phyloP scores from a whole-genome alignment of 2,113 vertebrate genomes.

The Mesocricetus auratus region DNA sequence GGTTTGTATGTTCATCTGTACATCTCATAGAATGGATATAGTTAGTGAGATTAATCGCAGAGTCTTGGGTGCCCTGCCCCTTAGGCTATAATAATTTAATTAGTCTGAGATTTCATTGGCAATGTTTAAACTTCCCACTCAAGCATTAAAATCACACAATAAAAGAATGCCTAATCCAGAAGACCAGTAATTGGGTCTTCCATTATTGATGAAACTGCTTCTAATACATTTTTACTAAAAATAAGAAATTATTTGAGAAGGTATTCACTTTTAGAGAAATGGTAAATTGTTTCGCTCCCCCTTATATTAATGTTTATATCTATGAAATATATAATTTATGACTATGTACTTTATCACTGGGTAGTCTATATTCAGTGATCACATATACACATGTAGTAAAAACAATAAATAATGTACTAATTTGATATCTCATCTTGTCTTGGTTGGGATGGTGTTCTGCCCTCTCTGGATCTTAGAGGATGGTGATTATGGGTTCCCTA shows the following conservation, averaged over 20 bases:
- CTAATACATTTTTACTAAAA: slow-evolving; percentile 72
- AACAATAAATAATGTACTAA: slow-evolving; percentile 20
- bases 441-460: neutral
- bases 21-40: slow-evolving; percentile 54
- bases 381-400: neutral
- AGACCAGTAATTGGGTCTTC: slow-evolving; percentile 73
- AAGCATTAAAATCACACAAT: slow-evolving; percentile 71
- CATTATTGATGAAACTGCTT: slow-evolving; percentile 78
- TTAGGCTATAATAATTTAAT: slow-evolving; percentile 80
- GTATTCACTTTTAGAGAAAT: slow-evolving; percentile 57
- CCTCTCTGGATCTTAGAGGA: neutral
- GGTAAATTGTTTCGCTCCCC: neutral
- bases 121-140: slow-evolving; percentile 77
- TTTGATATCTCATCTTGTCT: neutral
- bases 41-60: slow-evolving; percentile 57
- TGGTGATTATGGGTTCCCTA: neutral
- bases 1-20: slow-evolving; percentile 19
- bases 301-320: neutral
- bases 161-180: slow-evolving; percentile 76
- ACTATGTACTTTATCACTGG: neutral
- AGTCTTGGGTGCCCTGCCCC: slow-evolving; percentile 62
- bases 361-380: neutral
- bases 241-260: slow-evolving; percentile 62
- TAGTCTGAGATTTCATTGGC: slow-evolving; percentile 77
- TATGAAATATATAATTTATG: neutral